Evolutionary conservation across 2,888 invertebrate genomes (phyloP).

Genomic region (Apamea epomidion): DNA sequence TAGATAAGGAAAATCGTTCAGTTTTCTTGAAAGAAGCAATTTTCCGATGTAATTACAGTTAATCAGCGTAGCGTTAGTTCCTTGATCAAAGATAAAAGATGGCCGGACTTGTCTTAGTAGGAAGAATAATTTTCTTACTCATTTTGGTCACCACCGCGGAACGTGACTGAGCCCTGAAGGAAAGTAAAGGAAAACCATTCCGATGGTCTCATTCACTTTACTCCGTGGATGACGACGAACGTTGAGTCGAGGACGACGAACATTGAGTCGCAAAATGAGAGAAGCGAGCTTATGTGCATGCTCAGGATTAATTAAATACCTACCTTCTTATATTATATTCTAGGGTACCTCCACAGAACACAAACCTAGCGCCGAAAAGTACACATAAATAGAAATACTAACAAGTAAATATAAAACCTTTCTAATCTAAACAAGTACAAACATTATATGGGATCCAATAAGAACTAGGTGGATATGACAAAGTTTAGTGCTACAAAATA

Average conservation of each 20-base stretch:
- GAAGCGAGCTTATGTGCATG: not conserved
- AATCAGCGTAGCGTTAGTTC: conserved; percentile 31
- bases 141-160: not conserved
- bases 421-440: not conserved
- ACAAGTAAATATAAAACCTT: not conserved
- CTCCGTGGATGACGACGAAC: not conserved
- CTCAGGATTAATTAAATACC: not conserved
- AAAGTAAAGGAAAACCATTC: not conserved
- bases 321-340: not conserved
- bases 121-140: not conserved
- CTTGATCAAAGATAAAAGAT: conserved; percentile 35
- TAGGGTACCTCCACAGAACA: not conserved
- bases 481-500: not conserved
- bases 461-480: not conserved
- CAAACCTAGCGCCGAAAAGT: not conserved
- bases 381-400: not conserved
- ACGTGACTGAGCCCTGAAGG: not conserved
- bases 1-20: conserved; percentile 35
- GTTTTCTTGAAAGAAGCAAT: conserved; percentile 30
- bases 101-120: not conserved
- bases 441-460: not conserved
- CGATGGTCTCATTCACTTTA: not conserved
- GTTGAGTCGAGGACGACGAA: not conserved
- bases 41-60: conserved; percentile 39
- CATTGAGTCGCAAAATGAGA: not conserved